phyloP scores from a whole-genome alignment of 2,113 vertebrate species.

The Lasiurus cinereus region DNA sequence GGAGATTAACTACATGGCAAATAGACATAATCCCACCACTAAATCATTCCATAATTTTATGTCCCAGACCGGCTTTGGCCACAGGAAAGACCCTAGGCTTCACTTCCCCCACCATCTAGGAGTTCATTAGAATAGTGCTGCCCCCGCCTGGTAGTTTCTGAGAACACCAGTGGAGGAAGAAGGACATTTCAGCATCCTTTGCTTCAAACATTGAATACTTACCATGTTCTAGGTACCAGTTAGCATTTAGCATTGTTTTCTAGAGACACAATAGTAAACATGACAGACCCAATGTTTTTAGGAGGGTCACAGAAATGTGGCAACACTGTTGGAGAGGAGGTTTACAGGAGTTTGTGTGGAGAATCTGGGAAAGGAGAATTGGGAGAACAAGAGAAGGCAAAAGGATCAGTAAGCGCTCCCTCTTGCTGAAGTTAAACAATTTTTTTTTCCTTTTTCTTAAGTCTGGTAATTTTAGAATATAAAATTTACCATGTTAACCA shows the following conservation, averaged over 20 bases:
- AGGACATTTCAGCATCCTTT: not conserved
- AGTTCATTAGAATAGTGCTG: not conserved
- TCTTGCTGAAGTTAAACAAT: not conserved
- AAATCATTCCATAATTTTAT: not conserved
- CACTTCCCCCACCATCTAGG: accelerated
- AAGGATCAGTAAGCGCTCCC: not conserved
- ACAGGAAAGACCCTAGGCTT: not conserved
- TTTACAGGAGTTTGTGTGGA: not conserved
- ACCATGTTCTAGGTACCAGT: too few species aligned
- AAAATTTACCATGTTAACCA: not conserved
- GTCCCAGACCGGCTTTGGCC: not conserved
- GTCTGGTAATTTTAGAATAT: not conserved
- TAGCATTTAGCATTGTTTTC: not conserved
- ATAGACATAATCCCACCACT: not conserved
- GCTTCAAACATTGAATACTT: not conserved
- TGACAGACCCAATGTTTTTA: not conserved
- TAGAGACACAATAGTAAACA: not conserved
- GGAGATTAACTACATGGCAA: not conserved
- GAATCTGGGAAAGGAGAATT: not conserved
- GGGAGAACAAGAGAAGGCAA: not conserved
- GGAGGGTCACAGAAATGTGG: not conserved
- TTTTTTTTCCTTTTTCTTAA: not conserved
- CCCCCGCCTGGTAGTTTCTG: not conserved
- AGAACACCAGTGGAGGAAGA: not conserved
- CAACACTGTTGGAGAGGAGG: not conserved